A percentile compares a stretch with the other conserved stretches of the same genome.
These are phyloP conservation scores for Agrotis puta DNA, from an alignment of 2,888 invertebrate species.

Conservation along the genomic window DNA sequence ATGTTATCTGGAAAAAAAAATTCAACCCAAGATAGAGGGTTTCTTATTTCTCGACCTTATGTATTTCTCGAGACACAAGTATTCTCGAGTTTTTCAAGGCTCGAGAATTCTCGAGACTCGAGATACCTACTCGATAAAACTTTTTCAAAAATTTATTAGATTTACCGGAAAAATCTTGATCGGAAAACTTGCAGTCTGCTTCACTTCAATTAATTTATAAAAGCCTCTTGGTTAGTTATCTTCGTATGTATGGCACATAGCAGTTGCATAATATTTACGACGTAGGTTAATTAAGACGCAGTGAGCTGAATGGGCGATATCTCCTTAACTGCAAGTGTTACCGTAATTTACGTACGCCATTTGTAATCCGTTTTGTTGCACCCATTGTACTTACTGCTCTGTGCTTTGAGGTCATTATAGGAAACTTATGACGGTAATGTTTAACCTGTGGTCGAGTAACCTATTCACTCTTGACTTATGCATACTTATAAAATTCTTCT, in stretches of 20 bases:
- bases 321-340: constrained; percentile 83
- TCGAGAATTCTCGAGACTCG: too few relatives aligned
- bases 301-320: constrained; percentile 72
- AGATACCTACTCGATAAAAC: too few relatives aligned
- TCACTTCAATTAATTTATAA: neutral
- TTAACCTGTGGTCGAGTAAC: too few relatives aligned
- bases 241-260: constrained; percentile 13
- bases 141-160: too few relatives aligned
- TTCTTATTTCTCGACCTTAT: too few relatives aligned
- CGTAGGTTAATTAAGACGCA: constrained; percentile 76
- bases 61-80: too few relatives aligned
- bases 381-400: constrained; percentile 54
- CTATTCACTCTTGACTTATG: too few relatives aligned
- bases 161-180: too few relatives aligned
- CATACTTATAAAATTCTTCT: too few relatives aligned
- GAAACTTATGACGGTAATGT: constrained; percentile 4
- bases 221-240: neutral
- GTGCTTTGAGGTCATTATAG: constrained; percentile 29
- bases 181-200: neutral
- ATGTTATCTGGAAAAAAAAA: too few relatives aligned
- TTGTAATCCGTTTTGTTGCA: constrained; percentile 77
- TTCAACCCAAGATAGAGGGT: too few relatives aligned
- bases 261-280: constrained; percentile 46
- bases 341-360: constrained; percentile 81
- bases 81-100: too few relatives aligned